phyloP scores from a whole-genome alignment of 2,113 vertebrate species.

The Chrysochloris asiatica region DNA sequence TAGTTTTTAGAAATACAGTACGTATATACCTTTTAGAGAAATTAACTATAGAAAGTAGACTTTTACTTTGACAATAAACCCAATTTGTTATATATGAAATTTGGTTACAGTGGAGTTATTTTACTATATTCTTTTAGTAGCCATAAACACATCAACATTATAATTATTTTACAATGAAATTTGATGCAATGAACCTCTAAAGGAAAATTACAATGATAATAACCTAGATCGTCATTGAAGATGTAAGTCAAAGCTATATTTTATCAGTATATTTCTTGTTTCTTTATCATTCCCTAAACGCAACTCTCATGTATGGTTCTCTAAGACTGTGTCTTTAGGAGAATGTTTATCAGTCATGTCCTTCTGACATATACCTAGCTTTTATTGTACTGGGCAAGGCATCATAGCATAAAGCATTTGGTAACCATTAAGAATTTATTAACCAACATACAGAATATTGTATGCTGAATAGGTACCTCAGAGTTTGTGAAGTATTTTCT shows the following conservation, averaged over 20 bases:
- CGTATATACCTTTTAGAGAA: background rate
- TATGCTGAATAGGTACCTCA: background rate
- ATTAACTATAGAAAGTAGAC: background rate
- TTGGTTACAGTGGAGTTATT: background rate
- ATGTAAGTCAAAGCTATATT: background rate
- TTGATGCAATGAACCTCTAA: background rate
- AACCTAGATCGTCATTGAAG: background rate
- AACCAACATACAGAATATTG: background rate
- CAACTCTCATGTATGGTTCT: background rate
- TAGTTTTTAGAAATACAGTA: slow-evolving; percentile 46
- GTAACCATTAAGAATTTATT: background rate
- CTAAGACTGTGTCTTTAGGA: background rate
- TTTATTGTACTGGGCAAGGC: background rate
- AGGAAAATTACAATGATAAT: slow-evolving; percentile 45
- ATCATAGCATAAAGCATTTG: background rate
- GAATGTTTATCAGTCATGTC: background rate
- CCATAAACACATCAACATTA: slow-evolving; percentile 32
- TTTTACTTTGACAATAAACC: background rate
- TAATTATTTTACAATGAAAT: slow-evolving; percentile 47
- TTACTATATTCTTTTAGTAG: slow-evolving; percentile 44
- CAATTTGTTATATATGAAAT: slow-evolving; percentile 50
- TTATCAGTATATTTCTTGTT: background rate
- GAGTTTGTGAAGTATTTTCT: no score
- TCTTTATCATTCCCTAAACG: slow-evolving; percentile 12
- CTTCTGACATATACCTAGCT: background rate